These are phyloP conservation scores for Ctenopoma kingsleyae DNA, from an alignment of 2,797 vertebrate genomes.

Conservation along the genomic window DNA sequence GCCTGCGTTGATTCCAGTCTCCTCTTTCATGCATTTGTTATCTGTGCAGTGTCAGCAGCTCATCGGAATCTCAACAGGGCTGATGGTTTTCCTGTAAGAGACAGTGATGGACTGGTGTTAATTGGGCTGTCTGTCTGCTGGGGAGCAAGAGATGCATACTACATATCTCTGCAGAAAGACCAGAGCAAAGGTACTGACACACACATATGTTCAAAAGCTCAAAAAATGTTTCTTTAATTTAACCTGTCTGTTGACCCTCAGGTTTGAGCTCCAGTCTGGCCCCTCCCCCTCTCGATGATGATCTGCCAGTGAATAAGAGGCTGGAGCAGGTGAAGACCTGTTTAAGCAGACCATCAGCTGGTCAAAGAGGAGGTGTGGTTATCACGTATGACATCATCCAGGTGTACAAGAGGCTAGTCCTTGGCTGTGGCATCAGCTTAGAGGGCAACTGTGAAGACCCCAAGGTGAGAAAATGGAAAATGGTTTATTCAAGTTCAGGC, in stretches of 20 bases:
- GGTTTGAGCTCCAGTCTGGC: slow-evolving; percentile 92
- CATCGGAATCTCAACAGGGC: slow-evolving; percentile 51
- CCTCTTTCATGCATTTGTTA: slow-evolving; percentile 20
- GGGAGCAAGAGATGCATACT: slow-evolving; percentile 96
- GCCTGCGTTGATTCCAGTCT: neutral
- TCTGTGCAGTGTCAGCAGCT: slow-evolving; percentile 58
- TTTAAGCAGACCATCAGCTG: slow-evolving; percentile 75
- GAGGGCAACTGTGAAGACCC: slow-evolving; percentile 92
- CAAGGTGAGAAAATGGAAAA: slow-evolving; percentile 84
- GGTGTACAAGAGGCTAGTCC: slow-evolving; percentile 91
- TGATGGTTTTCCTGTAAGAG: slow-evolving; percentile 88
- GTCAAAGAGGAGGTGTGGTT: slow-evolving; percentile 60
- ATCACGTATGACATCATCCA: slow-evolving; percentile 90
- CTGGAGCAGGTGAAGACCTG: slow-evolving; percentile 83
- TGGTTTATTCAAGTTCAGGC: neutral
- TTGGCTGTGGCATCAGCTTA: slow-evolving; percentile 90
- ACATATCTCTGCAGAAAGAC: slow-evolving; percentile 90
- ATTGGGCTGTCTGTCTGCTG: slow-evolving; percentile 94
- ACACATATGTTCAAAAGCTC: neutral
- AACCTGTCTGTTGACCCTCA: slow-evolving; percentile 35
- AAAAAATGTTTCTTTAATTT: neutral
- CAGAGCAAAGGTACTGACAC: slow-evolving; percentile 85
- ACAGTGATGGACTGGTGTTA: slow-evolving; percentile 84
- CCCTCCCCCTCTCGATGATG: slow-evolving; percentile 91
- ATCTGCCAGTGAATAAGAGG: slow-evolving; percentile 87